These are phyloP conservation scores for Pseudomugil tenellus DNA, from an alignment of 2,797 vertebrate species.

Conservation along the genomic window DNA sequence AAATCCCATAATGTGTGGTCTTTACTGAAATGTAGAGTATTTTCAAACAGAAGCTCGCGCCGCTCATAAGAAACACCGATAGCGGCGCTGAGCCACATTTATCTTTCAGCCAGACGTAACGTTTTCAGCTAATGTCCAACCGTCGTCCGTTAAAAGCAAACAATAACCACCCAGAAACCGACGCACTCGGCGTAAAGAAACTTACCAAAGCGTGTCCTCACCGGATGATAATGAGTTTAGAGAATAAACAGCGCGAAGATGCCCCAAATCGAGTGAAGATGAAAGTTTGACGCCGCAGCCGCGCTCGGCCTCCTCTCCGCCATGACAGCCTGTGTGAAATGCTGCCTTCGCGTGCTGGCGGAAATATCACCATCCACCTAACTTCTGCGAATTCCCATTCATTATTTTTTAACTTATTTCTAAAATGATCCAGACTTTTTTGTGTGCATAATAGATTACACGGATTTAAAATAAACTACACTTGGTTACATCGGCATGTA, in stretches of 20 bases:
- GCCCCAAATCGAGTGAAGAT: neutral
- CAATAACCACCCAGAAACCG: neutral
- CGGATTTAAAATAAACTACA: neutral
- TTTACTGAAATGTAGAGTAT: neutral
- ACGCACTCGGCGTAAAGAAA: neutral
- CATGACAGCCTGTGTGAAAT: slow-evolving; percentile 53
- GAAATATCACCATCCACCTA: neutral
- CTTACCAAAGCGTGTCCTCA: slow-evolving; percentile 47
- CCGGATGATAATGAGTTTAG: accelerated
- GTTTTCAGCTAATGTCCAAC: slow-evolving; percentile 5
- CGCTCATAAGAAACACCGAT: neutral
- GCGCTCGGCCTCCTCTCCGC: slow-evolving; percentile 65
- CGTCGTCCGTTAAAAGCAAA: neutral
- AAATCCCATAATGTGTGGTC: neutral
- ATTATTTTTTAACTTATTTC: neutral
- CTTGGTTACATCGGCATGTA: no score
- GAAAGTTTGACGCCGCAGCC: slow-evolving; percentile 57
- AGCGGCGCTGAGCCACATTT: neutral
- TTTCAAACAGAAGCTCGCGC: neutral
- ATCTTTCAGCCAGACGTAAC: slow-evolving; percentile 3
- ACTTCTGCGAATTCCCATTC: neutral
- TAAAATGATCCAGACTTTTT: neutral
- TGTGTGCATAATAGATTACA: neutral
- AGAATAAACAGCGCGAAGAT: accelerated
- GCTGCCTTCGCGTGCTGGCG: slow-evolving; percentile 44